Conservation (phyloP, 2,888 invertebrate species). For the Smittia aterrima region DNA sequence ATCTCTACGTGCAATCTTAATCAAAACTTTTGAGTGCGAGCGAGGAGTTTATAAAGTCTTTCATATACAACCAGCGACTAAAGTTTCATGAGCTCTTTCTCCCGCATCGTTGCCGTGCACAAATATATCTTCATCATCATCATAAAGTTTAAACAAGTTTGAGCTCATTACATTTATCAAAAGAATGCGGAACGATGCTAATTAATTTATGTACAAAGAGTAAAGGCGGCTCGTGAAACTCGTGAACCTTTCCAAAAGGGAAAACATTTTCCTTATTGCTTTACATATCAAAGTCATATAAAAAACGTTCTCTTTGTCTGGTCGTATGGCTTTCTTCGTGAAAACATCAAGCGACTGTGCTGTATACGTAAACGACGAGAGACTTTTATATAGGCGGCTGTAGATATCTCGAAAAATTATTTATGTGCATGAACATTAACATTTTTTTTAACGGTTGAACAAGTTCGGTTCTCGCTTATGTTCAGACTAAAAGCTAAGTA, state of each 20-base stretch:
- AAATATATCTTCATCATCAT: not conserved
- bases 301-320: not conserved
- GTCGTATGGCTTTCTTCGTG: not conserved
- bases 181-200: not conserved
- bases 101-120: not conserved
- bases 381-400: not conserved
- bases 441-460: conserved; percentile 6
- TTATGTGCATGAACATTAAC: conserved; percentile 37
- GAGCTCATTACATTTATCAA: conserved; percentile 1
- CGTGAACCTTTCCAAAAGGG: conserved; percentile 1
- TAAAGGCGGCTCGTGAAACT: not conserved
- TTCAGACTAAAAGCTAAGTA: not conserved
- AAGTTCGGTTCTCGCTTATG: not conserved
- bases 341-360: not conserved
- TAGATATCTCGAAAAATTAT: conserved; percentile 10
- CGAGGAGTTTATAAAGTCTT: not conserved
- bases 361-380: no score
- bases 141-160: not conserved
- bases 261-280: conserved; percentile 9
- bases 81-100: not conserved
- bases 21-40: not conserved
- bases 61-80: no score
- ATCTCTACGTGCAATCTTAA: not conserved
- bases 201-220: conserved; percentile 21
- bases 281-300: conserved; percentile 16